A percentile compares a stretch with the other conserved stretches of the same genome.
Conservation (phyloP, 1,140 invertebrate genomes). For the Microvelia longipes region DNA sequence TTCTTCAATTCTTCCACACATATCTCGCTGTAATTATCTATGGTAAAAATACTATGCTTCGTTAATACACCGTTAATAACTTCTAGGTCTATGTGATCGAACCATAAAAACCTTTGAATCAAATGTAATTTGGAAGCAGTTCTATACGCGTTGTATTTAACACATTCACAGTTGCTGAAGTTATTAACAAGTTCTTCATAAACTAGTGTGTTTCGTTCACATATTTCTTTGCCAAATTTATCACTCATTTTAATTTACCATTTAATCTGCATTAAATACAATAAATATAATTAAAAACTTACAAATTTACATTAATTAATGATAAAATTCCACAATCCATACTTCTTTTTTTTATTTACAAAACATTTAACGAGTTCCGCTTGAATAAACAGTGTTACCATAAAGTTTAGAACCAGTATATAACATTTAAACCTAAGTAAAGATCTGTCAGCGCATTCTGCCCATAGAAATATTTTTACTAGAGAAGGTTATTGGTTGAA, state of each 20-base stretch:
- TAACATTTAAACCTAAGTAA: too few relatives aligned
- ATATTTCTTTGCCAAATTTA: not conserved
- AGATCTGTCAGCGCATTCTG: too few relatives aligned
- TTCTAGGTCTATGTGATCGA: not conserved
- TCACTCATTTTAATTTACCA: not conserved
- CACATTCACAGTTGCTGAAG: not conserved
- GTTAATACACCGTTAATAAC: not conserved
- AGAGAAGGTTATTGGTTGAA: too few relatives aligned
- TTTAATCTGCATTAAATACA: not conserved
- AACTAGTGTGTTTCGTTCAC: not conserved
- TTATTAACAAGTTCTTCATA: not conserved
- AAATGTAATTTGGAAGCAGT: not conserved
- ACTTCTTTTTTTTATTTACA: not conserved
- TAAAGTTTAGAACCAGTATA: too few relatives aligned
- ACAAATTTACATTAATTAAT: too few relatives aligned
- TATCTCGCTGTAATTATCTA: not conserved
- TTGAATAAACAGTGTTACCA: not conserved
- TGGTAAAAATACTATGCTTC: not conserved
- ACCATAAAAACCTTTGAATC: not conserved
- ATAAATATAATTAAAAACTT: too few relatives aligned
- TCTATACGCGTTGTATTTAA: conserved; percentile 1
- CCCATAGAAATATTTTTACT: too few relatives aligned
- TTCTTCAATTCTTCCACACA: not conserved
- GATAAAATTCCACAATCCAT: not conserved
- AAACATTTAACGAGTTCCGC: not conserved